Base-by-base conservation (phyloP, 2,888 invertebrate genomes). In the Osedax frankpressi region DNA sequence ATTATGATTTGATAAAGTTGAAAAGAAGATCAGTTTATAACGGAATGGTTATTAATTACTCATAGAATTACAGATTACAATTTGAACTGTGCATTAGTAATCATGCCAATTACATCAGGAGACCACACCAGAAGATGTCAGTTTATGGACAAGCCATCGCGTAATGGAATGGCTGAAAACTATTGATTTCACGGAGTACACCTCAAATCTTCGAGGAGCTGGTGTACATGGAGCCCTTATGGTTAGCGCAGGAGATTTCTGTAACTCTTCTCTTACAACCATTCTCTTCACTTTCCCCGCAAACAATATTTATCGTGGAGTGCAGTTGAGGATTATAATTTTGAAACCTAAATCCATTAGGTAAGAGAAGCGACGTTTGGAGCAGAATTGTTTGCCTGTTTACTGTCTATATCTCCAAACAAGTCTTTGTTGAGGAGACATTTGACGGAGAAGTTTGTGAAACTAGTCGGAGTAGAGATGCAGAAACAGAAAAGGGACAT, bases 151-250 rank as follows among this genome's bases (percentile, higher is more conserved):
- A 30, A 91, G 91, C 79, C 90, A 91, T 80, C 89, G 97, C 76
- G 95, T 97, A 63, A 97, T 97, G 94, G 97, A 98, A 87, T 98
- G 98, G 98, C 87, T 98, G 74, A 88, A 94, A 80, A 91, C 92
- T 70, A 94, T 96, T 19, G 97, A 98, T 86, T 87, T 98, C 69
- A 93, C 96, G 0, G 98, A 98, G 84, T 98, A 97, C 86, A 96
- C 96, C 72, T 95, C 97, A 2, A 97, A 98, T 86, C 87, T 98
- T 78, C 87, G 97, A 73, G 97, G 97, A 2, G 85, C 85, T 86
- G 91, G 91, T 28, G 94, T 98, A 0, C 97, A 98, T 84, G 98
- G 98, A 63, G 96, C 94, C 6, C 85, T 98, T 27, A 91, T 98
- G 90, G 44, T 44, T 44, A 44, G 6, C 44, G 19, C 24, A 62